These are phyloP conservation scores for Mionectes macconnelli DNA, from an alignment of 2,113 vertebrate species.

Conservation along the genomic window DNA sequence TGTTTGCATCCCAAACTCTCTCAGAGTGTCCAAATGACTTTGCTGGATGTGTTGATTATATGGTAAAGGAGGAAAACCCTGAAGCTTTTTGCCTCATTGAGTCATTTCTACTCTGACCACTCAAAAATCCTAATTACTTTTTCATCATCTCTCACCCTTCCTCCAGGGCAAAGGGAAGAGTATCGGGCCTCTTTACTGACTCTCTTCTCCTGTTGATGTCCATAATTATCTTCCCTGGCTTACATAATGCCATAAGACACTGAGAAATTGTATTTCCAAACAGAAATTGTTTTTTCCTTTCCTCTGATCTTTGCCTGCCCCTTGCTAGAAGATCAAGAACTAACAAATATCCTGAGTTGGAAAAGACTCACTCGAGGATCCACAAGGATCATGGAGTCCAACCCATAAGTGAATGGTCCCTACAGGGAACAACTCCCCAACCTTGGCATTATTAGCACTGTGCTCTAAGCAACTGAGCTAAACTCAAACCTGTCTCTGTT, in stretches of 20 bases:
- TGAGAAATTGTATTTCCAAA: background rate
- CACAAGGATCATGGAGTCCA: background rate
- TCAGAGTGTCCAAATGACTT: background rate
- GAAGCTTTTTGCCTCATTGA: background rate
- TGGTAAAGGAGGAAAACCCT: background rate
- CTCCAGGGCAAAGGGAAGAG: background rate
- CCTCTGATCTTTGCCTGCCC: background rate
- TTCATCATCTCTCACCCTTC: rapidly evolving
- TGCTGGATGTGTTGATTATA: background rate
- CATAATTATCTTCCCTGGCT: background rate
- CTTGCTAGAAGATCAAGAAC: background rate
- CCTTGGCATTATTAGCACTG: background rate
- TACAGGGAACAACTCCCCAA: background rate
- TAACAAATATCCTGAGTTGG: background rate
- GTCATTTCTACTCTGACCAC: background rate
- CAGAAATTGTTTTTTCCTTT: background rate
- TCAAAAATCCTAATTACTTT: background rate
- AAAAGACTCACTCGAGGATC: too few relatives aligned
- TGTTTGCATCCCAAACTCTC: background rate
- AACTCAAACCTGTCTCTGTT: background rate
- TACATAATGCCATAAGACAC: background rate
- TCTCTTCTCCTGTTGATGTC: background rate
- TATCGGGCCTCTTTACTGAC: background rate
- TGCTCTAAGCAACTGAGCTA: background rate
- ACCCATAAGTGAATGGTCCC: background rate